These are phyloP conservation scores for Pao palembangensis DNA, from an alignment of 2,113 vertebrate species.

Conservation along the genomic window DNA sequence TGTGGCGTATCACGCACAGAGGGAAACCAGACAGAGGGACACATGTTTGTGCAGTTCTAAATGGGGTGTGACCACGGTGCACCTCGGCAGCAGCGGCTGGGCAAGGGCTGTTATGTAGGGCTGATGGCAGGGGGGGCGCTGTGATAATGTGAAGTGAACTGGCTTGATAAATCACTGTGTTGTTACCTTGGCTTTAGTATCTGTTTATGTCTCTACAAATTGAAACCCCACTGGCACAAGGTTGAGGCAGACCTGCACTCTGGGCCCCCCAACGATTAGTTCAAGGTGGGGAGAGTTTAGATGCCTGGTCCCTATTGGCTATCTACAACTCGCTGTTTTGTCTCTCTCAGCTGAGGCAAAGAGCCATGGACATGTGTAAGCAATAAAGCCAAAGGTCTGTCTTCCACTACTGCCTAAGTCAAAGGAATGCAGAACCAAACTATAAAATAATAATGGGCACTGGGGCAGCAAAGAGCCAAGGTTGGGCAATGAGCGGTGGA, in stretches of 20 bases:
- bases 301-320: conserved; percentile 80
- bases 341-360: conserved; percentile 94
- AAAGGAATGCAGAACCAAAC: conserved; percentile 99
- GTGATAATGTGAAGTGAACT: conserved; percentile 98
- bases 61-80: conserved; percentile 86
- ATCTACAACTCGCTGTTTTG: conserved; percentile 88
- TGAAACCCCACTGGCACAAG: conserved; percentile 95
- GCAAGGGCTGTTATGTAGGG: conserved; percentile 79
- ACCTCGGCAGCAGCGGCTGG: conserved; percentile 71
- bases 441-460: conserved; percentile 97
- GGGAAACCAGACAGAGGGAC: conserved; percentile 82
- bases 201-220: conserved; percentile 99
- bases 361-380: conserved; percentile 97
- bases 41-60: conserved; percentile 83
- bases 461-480: conserved; percentile 75
- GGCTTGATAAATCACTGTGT: conserved; percentile 95
- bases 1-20: conserved; percentile 73
- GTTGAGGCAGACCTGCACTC: conserved; percentile 82
- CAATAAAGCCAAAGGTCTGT: conserved; percentile 95
- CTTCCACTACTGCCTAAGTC: conserved; percentile 86
- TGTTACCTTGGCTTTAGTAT: conserved; percentile 98
- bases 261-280: conserved; percentile 88
- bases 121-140: conserved; percentile 86
- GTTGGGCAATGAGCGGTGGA: conserved; percentile 41
- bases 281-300: conserved; percentile 99